Evolutionary conservation across 2,797 vertebrate genomes (phyloP), one percentile per base, ranked within the genome.

Genomic region (Sebastolobus altivelis): DNA sequence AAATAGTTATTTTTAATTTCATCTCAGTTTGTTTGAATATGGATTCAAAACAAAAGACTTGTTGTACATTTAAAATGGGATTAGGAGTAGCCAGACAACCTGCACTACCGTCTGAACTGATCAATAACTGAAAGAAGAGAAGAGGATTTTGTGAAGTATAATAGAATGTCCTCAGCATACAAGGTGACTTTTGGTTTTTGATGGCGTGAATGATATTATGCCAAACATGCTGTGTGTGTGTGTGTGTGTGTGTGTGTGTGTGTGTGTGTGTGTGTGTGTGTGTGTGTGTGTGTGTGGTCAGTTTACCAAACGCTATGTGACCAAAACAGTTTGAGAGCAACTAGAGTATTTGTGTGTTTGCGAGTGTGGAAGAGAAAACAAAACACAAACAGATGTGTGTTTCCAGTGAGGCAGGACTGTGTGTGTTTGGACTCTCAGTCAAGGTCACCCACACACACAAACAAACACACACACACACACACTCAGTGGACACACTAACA

Each of bases 381-480:
- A 81, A 80, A 85, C 61, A 85, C 78, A 77, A 82, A 89, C 73
- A 75, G 77, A 79, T 83, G 87, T 80, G 79, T 76, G 72, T 85
- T 83, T 81, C 72, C 72, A 72, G 65, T 81, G 81, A 81, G 46
- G 81, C 79, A 79, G 66, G 74, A 59, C 65, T 65, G 63, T 75
- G 79, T 78, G 46, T 79, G 62, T 90, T 84, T 90, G 83, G 72
- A 66, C 65, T 73, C 76, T 22, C 27, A 55, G 78, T 78, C 88
- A 93, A 90, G 90, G 91, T 92, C 89, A 80, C 43, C 3, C 55
- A 65, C 46, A 55, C 33, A 46, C 14, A 80, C n/a, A 60, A 52
- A 81, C 40, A 77, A n/a, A 71, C 73, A 69, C 49, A 67, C 61
- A 60, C 40, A 56, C 20, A 46, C 67, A 75, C 63, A 55, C 63